Percentiles rank a stretch among this genome's conserved stretches.
Evolutionary conservation across 2,797 vertebrate species (phyloP).

Genomic region (Urocyon cinereoargenteus): DNA sequence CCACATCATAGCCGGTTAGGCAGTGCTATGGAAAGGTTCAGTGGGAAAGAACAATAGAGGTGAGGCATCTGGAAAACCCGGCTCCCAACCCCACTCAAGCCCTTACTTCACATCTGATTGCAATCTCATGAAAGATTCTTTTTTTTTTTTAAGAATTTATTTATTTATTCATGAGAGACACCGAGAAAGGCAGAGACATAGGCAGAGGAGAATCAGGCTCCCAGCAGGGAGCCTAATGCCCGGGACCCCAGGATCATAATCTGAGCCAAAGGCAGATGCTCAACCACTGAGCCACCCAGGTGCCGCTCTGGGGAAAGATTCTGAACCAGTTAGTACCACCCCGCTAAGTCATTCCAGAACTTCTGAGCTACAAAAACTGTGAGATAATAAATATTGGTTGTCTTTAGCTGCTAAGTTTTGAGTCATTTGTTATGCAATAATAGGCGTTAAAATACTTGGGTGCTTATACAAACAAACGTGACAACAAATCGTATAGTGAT

Average conservation of each 20-base stretch:
- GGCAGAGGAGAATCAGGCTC: too few species aligned
- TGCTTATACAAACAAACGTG: not conserved
- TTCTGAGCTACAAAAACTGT: not conserved
- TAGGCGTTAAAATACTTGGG: not conserved
- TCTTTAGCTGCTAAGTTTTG: slow-evolving; percentile 5
- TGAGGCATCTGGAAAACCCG: not conserved
- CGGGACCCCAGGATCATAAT: too few species aligned
- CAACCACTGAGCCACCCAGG: too few species aligned
- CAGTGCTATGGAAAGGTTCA: not conserved
- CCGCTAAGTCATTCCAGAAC: not conserved
- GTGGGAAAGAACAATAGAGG: not conserved
- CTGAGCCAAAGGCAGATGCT: too few species aligned
- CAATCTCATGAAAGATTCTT: not conserved
- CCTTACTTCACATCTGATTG: not conserved
- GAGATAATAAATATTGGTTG: not conserved
- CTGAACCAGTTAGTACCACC: not conserved
- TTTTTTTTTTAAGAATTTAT: too few species aligned
- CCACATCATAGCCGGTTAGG: not conserved
- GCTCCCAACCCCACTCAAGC: not conserved
- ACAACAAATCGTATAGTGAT: not conserved
- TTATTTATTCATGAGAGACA: too few species aligned
- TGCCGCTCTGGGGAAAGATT: not conserved
- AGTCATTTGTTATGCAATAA: slow-evolving; percentile 6
- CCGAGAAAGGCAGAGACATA: too few species aligned
- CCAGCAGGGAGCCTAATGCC: too few species aligned